Percentiles rank a stretch among this genome's conserved stretches.
phyloP scores from a whole-genome alignment of 2,888 invertebrate species.

The Hirtodrosophila duncani region DNA sequence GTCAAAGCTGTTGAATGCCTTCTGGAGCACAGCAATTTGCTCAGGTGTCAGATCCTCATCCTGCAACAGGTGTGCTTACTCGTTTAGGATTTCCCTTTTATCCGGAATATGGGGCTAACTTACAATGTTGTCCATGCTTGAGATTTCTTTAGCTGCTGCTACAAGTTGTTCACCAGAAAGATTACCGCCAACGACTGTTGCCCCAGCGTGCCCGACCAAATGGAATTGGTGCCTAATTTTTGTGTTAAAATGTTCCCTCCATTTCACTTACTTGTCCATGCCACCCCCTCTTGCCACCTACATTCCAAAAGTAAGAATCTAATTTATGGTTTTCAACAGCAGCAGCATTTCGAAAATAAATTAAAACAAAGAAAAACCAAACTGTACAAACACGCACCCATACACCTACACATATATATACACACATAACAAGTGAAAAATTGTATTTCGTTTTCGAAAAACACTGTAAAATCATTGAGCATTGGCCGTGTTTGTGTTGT shows the following conservation, averaged over 20 bases:
- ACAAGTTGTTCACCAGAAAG: constrained; percentile 56
- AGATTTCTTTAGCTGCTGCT: constrained; percentile 25
- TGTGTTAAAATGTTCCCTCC: constrained; percentile 32
- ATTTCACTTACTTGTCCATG: constrained; percentile 14
- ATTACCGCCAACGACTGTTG: constrained; percentile 67
- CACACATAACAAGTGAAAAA: constrained; percentile 15
- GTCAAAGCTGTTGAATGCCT: constrained; percentile 98
- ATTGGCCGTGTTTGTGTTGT: constrained; percentile 25
- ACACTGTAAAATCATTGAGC: constrained; percentile 66
- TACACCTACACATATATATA: constrained; percentile 7
- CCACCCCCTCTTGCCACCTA: constrained; percentile 19
- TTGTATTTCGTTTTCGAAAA: constrained; percentile 48
- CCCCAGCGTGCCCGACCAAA: too few species aligned
- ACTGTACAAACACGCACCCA: constrained; percentile 12
- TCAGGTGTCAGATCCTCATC: constrained; percentile 94
- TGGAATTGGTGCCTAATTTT: constrained; percentile 48
- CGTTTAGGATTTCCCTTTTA: neutral
- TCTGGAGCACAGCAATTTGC: constrained; percentile 94
- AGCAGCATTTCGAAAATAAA: constrained; percentile 61
- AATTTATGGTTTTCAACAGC: constrained; percentile 67
- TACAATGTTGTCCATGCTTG: constrained; percentile 68
- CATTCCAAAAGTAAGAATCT: constrained; percentile 73
- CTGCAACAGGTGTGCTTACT: constrained; percentile 77
- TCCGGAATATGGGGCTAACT: constrained; percentile 31
- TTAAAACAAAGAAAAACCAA: constrained; percentile 41